phyloP scores from a whole-genome alignment of 2,113 vertebrate genomes.

The Nothobranchius kuhntae region DNA sequence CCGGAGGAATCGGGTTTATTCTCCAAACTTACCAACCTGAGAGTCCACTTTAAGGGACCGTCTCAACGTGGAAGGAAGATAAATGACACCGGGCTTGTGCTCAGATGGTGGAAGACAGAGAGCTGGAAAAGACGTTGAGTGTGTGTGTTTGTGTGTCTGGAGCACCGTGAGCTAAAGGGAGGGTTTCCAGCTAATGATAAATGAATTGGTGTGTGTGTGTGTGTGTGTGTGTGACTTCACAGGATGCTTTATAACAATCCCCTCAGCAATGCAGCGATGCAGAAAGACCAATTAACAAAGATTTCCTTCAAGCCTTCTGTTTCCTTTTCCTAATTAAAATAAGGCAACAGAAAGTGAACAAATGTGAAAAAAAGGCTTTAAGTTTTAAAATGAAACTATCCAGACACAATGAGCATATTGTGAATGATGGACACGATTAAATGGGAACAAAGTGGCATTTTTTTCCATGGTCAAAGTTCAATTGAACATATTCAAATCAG shows the following conservation, averaged over 20 bases:
- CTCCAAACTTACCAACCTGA: conserved; percentile 19
- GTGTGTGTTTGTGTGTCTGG: conserved; percentile 1
- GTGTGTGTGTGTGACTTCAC: conserved; percentile 38
- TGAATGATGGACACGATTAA: conserved; percentile 11
- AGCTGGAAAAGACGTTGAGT: conserved; percentile 15
- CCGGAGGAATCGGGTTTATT: conserved; percentile 34
- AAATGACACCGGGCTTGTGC: conserved; percentile 30
- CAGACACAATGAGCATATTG: conserved; percentile 1
- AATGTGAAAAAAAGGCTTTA: not conserved
- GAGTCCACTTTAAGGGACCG: conserved; percentile 5
- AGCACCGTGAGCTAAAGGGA: conserved; percentile 24
- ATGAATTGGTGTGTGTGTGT: conserved; percentile 36
- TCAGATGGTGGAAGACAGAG: conserved; percentile 46
- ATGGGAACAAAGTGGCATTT: not conserved
- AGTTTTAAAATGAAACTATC: not conserved
- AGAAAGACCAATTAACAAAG: conserved; percentile 74
- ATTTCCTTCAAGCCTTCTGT: conserved; percentile 44
- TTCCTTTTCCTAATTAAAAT: conserved; percentile 70
- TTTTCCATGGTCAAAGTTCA: not conserved
- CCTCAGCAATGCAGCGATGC: conserved; percentile 54
- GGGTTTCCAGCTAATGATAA: conserved; percentile 66
- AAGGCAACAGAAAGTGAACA: conserved; percentile 49
- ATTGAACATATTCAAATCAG: too few relatives aligned
- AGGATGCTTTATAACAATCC: conserved; percentile 63
- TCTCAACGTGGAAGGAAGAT: conserved; percentile 24